Conservation (phyloP, 2,888 invertebrate genomes). For the Stegana nigrithorax region DNA sequence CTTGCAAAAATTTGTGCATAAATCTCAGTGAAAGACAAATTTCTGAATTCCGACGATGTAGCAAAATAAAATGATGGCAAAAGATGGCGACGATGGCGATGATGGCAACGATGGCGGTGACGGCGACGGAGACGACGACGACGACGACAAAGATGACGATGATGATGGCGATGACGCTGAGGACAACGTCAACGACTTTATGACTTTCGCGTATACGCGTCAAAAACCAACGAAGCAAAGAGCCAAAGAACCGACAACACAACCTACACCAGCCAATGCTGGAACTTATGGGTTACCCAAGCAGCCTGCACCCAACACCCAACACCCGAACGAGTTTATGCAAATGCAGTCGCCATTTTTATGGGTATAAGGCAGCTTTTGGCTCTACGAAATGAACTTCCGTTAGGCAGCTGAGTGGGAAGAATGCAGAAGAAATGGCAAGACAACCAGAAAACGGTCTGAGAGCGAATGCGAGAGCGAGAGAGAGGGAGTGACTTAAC, state of each 20-base stretch:
- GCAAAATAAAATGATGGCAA: background rate
- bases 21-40: conserved; percentile 14
- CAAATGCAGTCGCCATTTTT: conserved; percentile 33
- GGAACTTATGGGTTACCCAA: background rate
- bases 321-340: conserved; percentile 37
- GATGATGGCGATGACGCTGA: background rate
- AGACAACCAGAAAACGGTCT: too few relatives aligned
- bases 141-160: background rate
- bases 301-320: background rate
- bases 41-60: conserved; percentile 7
- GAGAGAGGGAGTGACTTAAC: background rate
- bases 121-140: background rate
- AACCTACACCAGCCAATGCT: background rate
- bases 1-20: conserved; percentile 5
- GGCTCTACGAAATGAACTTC: conserved; percentile 15
- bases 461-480: too few relatives aligned
- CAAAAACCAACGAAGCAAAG: conserved; percentile 1
- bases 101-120: background rate
- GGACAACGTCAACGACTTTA: background rate
- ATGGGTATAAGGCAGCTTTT: background rate
- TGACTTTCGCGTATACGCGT: background rate
- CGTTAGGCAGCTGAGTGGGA: too few relatives aligned
- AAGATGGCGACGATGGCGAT: background rate
- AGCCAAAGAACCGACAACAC: too few relatives aligned
- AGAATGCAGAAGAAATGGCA: too few relatives aligned